These are phyloP conservation scores for Dendrophyllia cribrosa DNA, from an alignment of 64 coral and sea anemone genomes.

Conservation along the genomic window DNA sequence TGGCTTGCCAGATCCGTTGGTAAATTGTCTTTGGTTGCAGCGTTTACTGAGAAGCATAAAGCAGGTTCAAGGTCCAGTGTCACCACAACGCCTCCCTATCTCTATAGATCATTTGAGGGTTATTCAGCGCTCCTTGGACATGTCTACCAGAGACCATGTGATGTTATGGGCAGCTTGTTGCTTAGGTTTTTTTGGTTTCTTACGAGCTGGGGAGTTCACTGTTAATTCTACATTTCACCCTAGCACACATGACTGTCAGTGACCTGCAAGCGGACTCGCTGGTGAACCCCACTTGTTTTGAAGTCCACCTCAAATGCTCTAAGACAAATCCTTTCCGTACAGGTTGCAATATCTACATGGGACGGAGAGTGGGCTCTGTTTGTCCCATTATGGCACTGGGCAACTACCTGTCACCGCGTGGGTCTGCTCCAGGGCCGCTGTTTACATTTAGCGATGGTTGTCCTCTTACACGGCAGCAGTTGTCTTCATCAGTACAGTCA, in stretches of 20 bases:
- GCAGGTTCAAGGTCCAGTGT: not conserved
- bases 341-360: constrained; percentile 1
- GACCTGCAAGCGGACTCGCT: not conserved
- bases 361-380: too few relatives aligned
- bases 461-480: constrained; percentile 6
- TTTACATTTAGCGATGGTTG: constrained; percentile 19
- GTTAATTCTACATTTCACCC: not conserved
- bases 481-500: not conserved
- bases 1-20: not conserved
- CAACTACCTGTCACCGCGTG: not conserved
- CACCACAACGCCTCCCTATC: not conserved
- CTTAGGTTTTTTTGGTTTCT: constrained; percentile 30
- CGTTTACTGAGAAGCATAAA: constrained; percentile 3
- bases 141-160: not conserved
- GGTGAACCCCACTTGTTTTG: not conserved
- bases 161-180: constrained; percentile 46
- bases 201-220: constrained; percentile 16
- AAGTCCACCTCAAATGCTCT: not conserved
- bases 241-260: not conserved
- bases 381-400: not conserved
- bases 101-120: not conserved
- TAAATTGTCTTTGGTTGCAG: constrained; percentile 6
- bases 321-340: not conserved
- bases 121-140: not conserved
- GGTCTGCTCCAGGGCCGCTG: not conserved